Conservation (phyloP, 1,140 invertebrate genomes). For the Philotrypesis tridentata region DNA sequence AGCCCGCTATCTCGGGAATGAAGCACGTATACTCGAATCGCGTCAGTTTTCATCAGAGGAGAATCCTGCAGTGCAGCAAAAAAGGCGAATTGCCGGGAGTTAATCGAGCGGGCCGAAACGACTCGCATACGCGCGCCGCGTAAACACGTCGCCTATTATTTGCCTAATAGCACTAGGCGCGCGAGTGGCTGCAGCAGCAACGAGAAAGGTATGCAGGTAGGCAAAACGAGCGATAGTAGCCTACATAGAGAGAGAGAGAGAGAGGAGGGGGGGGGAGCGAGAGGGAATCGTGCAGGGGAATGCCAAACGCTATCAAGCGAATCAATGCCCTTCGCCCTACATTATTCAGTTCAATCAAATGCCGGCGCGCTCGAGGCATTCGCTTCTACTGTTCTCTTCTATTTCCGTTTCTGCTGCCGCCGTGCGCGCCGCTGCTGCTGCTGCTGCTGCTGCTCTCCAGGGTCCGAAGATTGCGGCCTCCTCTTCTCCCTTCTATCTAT, state of each 20-base stretch:
- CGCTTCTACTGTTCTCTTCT: neutral
- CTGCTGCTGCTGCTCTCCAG: neutral
- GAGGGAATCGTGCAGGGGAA: constrained; percentile 32
- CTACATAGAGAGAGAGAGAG: neutral
- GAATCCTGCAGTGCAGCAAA: too few species aligned
- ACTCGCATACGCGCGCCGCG: neutral
- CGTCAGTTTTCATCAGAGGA: too few species aligned
- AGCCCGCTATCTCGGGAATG: too few species aligned
- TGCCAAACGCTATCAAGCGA: constrained; percentile 59
- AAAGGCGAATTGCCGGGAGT: neutral
- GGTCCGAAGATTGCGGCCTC: constrained; percentile 16
- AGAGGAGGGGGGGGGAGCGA: neutral
- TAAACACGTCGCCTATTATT: neutral
- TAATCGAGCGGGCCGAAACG: neutral
- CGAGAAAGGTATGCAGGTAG: neutral
- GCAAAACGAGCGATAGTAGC: neutral
- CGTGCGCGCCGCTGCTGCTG: too few species aligned
- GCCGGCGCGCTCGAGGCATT: constrained; percentile 61
- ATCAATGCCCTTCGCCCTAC: constrained; percentile 65
- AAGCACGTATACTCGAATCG: too few species aligned
- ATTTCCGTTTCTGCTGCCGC: neutral
- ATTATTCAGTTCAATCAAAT: constrained; percentile 67
- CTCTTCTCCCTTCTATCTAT: neutral
- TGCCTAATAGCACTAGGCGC: neutral
- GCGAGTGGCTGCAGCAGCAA: too few species aligned